Conservation (phyloP, 1,140 invertebrate species). For the Drosophila carrolli region DNA sequence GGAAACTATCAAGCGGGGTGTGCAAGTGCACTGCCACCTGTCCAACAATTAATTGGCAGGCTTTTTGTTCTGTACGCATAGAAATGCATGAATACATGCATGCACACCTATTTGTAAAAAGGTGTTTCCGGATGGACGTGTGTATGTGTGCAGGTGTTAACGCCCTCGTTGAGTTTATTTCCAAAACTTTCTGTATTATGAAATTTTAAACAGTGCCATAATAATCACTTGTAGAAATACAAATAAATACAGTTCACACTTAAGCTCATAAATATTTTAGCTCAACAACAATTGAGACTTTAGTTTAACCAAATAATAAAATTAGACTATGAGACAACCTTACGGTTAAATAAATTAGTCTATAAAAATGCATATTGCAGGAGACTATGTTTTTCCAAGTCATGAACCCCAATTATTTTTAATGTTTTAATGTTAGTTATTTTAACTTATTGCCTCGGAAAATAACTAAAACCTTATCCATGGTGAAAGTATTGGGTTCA, state of each 20-base stretch:
- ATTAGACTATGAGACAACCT: no score
- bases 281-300: no score
- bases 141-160: slow-evolving; percentile 29
- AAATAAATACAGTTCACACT: background rate
- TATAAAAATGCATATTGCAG: no score
- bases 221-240: background rate
- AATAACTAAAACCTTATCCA: no score
- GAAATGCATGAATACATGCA: slow-evolving; percentile 17
- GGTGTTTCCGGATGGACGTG: slow-evolving; percentile 18
- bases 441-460: no score
- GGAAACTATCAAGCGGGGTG: slow-evolving; percentile 71
- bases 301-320: no score
- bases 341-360: no score
- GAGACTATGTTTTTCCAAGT: no score
- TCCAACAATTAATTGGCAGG: slow-evolving; percentile 69
- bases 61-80: slow-evolving; percentile 29
- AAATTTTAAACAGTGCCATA: background rate
- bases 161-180: slow-evolving; percentile 11
- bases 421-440: no score
- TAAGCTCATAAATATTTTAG: no score
- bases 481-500: no score
- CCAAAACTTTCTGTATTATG: slow-evolving; percentile 10
- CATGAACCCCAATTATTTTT: no score
- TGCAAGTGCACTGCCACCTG: slow-evolving; percentile 56
- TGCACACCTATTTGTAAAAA: slow-evolving; percentile 3